Evolutionary conservation across 2,888 invertebrate species (phyloP), one percentile per base, ranked within the genome.

Genomic region (Rhabditoides inermis): DNA sequence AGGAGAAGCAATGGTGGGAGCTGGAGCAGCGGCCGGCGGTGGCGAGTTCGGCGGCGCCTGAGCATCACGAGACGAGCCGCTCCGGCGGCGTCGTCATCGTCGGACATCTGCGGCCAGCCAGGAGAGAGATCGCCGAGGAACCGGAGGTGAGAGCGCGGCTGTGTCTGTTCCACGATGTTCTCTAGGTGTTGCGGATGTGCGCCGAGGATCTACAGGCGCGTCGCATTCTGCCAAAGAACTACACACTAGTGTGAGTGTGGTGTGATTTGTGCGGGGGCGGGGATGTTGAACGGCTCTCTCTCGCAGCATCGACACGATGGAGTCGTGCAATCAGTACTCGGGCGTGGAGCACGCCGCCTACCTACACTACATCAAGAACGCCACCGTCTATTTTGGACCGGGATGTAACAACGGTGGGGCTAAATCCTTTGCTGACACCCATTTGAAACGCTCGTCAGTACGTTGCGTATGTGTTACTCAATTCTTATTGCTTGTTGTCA

Each of bases 321-420:
- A 70, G 35, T 69, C 69, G 30, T 73, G 73, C 54, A 72, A 71
- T 40, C 64, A 67, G 20, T 75, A 54, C 47, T 68, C 65, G 25
- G 73, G 73, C 12, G 73, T 73, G 5, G 73, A 74, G 45, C 61
- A 75, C 53, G 74, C 74, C 5, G 72, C 73, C 12, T 72, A 68
- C 35, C 59, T 73, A 18, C 73, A 73, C 54, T 73, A 73, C 51
- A 61, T 70, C 53, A 62, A 67, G 50, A 74, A 73, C 54, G 66
- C 74, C 3, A 68, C 68, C 27, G 61, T 73, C 28, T 73, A 73
- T 53, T 73, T 73, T 46, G 73, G 73, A 18, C 73, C 73, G 1
- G 73, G 73, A 6, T 73, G 73, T 54, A 73, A 75, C 50, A 68
- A 73, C 42, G 73, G 73, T 73, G 28, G 2, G 10, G 10, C 18